Conservation (phyloP, 2,113 vertebrate species). For the Echinops telfairi region DNA sequence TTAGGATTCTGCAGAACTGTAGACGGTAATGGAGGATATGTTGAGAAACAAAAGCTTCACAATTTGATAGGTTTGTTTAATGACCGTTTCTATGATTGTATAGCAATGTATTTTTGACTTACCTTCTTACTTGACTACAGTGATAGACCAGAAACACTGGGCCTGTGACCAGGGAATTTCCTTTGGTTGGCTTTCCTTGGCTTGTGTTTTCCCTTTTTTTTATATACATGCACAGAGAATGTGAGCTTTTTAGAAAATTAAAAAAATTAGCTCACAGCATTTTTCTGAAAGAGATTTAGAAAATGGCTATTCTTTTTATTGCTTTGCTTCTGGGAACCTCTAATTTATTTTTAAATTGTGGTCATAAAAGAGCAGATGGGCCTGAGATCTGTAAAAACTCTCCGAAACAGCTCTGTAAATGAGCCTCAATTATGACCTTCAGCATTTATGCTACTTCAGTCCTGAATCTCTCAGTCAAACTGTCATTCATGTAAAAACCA, state of each 20-base stretch:
- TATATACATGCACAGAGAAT: constrained; percentile 65
- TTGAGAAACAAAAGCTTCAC: too few species aligned
- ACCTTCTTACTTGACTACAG: neutral
- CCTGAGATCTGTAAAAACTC: constrained; percentile 50
- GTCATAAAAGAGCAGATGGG: constrained; percentile 68
- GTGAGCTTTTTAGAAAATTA: constrained; percentile 73
- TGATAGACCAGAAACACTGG: neutral
- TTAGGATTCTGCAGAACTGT: too few species aligned
- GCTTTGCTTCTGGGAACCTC: constrained; percentile 71
- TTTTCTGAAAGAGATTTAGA: constrained; percentile 68
- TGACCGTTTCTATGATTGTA: too few species aligned
- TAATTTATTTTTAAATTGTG: constrained; percentile 75
- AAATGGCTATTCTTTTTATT: constrained; percentile 59
- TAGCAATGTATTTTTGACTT: too few species aligned
- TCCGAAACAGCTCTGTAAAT: constrained; percentile 54
- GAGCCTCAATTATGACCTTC: neutral
- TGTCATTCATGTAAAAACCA: constrained; percentile 33
- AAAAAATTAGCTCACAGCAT: constrained; percentile 65
- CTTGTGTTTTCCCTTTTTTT: constrained; percentile 58
- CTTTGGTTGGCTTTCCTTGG: constrained; percentile 38
- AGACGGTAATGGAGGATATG: too few species aligned
- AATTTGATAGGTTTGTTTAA: too few species aligned
- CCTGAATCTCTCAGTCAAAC: constrained; percentile 5
- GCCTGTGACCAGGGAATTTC: constrained; percentile 47
- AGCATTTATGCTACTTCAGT: constrained; percentile 11